Base-by-base conservation (phyloP, 2,797 vertebrate species). In the Vultur gryphus region DNA sequence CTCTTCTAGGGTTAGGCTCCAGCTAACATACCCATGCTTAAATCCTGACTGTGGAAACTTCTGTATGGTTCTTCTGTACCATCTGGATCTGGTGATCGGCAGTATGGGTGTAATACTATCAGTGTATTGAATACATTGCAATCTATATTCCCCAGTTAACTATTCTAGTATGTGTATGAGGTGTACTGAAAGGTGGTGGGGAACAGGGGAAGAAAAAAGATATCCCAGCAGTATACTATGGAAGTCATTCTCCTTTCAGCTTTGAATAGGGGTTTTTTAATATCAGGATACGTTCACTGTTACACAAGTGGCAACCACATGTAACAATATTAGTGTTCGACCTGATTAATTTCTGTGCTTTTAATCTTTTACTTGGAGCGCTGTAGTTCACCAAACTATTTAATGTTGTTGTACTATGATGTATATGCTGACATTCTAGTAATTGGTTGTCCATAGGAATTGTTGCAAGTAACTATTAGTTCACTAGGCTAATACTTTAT, bases 401-500 rank as follows among this genome's bases (percentile, higher is more conserved):
- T 87, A 75, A 83, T 64, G 37, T 77, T 84, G 39, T 78, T 96
- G 25, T 52, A 73, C 70, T 87, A 64, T 93, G 86, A 65, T 94
- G 44, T 79, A 57, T 39, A 17, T 64, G 66, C 59, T 95, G 83
- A 90, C 84, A 52, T 95, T 90, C 66, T 41, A 77, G 71, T 83
- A 90, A 80, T 80, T 4, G 8, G 24, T 85, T 95, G 80, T 95
- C 90, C 54, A 12, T 57, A 95, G 84, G 48, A 95, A 87, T 95
- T 87, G 67, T 33, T 94, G 84, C 75, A 83, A 93, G 39, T 89
- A 81, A n/a, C 64, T 87, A 48, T 85, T 93, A 79, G 35, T 94
- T 93, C 86, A 67, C 78, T 85, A 79, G 41, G 71, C 55, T 96
- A 87, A 89, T 89, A 86, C 41, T 91, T 94, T 31, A 59, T 80